Base-by-base conservation (phyloP, 2,113 vertebrate genomes). In the Gavialis gangeticus region DNA sequence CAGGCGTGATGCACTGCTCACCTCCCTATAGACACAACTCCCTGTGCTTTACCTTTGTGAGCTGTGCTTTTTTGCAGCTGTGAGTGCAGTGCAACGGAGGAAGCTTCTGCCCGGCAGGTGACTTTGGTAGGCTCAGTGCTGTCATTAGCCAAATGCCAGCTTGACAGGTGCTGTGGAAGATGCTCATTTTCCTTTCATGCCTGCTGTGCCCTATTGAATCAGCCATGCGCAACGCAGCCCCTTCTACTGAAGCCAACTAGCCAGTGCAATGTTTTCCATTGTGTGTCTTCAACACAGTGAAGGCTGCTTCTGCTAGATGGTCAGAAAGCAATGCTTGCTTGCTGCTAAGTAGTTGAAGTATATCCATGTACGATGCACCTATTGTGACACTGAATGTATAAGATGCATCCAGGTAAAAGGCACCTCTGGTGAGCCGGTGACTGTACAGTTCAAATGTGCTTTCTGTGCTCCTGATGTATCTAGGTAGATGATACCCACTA, bases 21-120 rank as follows among this genome's bases (percentile, higher is more conserved):
- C 27, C 30, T 78, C 25, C 46, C 22, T 27, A 9, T 9, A 25
- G 10, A 25, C 69, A 78, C 4, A 1, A 0, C 7, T 58, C 55
- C 54, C 13, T 1, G 59, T 2, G 3, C 8, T 55, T 75, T 18
- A 13, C 13, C 8, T 55, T 12, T 0, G 0, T 10, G 54, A 10
- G 12, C 17, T 34, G 85, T 64, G 16, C 76, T 66, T 55, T 54
- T 25, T 18, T 67, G 17, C 30, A 10, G 9, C 64, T 30, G 64
- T 6, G 6, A 17, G 64, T 30, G 46, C 46, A 46, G 46, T 46
- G 46, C 46, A 46, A 30, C 83, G 28, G 0, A 0, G 60, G 56
- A 58, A 62, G 18, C 16, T 22, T 13, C 58, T 25, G 66, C 60
- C 3, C 4, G 12, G 1, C 24, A 34, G 28, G 62, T 30, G 91